These are phyloP conservation scores for Amblyopsis rosae DNA, from an alignment of 2,113 vertebrate genomes.

Conservation along the genomic window DNA sequence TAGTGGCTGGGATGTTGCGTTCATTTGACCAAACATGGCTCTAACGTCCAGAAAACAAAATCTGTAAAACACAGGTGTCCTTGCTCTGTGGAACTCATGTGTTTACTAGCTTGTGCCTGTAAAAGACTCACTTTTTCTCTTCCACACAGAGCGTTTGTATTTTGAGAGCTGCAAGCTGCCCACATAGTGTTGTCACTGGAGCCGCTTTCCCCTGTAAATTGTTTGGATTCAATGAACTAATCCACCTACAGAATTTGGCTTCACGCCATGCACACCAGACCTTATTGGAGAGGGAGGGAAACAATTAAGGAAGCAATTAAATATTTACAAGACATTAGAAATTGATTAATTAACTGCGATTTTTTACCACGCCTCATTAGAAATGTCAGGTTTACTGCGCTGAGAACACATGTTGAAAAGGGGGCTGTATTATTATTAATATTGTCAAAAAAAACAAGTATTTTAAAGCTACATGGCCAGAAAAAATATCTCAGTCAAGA, in stretches of 20 bases:
- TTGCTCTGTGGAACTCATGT: conserved; percentile 49
- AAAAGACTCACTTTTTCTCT: conserved; percentile 61
- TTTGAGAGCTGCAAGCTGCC: conserved; percentile 75
- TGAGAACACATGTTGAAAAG: not conserved
- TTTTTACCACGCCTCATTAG: conserved; percentile 20
- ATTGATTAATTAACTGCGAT: conserved; percentile 55
- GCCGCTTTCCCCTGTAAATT: conserved; percentile 75
- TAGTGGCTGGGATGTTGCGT: conserved; percentile 30
- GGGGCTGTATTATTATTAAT: conserved; percentile 13
- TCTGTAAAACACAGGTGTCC: conserved; percentile 72
- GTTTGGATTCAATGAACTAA: conserved; percentile 81
- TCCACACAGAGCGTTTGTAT: conserved; percentile 66
- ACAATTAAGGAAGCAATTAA: conserved; percentile 48
- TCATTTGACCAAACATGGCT: conserved; percentile 59
- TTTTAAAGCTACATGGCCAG: not conserved
- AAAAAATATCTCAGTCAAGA: not conserved
- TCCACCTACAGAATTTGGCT: conserved; percentile 71
- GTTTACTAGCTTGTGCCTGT: conserved; percentile 69
- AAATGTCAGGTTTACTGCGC: conserved; percentile 1
- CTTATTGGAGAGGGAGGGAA: conserved; percentile 39
- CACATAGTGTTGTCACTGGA: conserved; percentile 70
- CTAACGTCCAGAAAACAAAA: conserved; percentile 35
- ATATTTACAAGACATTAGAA: conserved; percentile 64
- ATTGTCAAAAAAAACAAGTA: too few species aligned
- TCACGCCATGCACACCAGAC: conserved; percentile 48